Conservation (phyloP, 2,888 invertebrate genomes). For the Nymphalis c-album region DNA sequence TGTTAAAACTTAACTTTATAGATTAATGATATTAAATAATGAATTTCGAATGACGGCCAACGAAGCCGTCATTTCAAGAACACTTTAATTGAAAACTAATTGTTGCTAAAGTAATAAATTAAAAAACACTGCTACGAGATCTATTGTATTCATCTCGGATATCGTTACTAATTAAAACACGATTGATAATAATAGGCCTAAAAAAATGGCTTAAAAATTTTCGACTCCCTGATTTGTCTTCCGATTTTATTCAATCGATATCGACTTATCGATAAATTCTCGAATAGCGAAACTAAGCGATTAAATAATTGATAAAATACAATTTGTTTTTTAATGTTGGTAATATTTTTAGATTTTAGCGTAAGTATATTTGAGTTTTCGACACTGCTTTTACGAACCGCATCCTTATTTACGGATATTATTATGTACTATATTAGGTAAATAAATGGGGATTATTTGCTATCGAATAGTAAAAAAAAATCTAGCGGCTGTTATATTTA, state of each 20-base stretch:
- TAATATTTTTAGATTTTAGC: constrained; percentile 20
- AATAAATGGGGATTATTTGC: constrained; percentile 55
- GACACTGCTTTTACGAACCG: constrained; percentile 71
- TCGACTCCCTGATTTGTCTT: constrained; percentile 30
- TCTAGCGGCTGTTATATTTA: constrained; percentile 78
- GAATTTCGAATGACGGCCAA: background rate
- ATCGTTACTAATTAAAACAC: too few species aligned
- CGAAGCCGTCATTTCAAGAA: background rate
- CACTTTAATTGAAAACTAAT: background rate
- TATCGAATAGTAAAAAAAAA: constrained; percentile 78
- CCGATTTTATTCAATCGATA: constrained; percentile 16
- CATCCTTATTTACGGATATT: constrained; percentile 43
- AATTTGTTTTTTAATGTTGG: constrained; percentile 24
- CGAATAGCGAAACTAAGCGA: constrained; percentile 52
- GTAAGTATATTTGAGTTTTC: constrained; percentile 52
- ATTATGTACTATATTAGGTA: constrained; percentile 62
- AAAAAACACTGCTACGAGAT: too few species aligned
- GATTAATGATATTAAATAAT: background rate
- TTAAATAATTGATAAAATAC: constrained; percentile 22
- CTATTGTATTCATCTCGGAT: too few species aligned
- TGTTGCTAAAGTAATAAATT: background rate
- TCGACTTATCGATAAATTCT: constrained; percentile 43
- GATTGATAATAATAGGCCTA: constrained; percentile 17
- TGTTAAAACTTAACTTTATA: constrained; percentile 3
- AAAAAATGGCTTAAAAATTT: constrained; percentile 23